Percentiles rank a stretch among this genome's conserved stretches.
phyloP scores from a whole-genome alignment of 2,888 invertebrate genomes.

The Muschampia staudingeri region DNA sequence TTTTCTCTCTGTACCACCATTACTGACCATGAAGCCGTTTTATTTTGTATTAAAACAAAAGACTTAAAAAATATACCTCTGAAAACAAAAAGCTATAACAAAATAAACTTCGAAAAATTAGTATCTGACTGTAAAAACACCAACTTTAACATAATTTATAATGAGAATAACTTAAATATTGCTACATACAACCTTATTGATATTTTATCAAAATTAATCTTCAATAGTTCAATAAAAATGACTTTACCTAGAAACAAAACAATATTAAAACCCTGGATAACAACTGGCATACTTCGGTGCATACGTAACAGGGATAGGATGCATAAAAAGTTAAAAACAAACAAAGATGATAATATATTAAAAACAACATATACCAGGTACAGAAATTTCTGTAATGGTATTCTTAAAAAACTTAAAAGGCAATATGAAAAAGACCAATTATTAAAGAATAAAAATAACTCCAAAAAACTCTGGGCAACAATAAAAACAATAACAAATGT shows the following conservation, averaged over 20 bases:
- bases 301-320: conserved; percentile 20
- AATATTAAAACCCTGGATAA: conserved; percentile 18
- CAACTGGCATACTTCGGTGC: neutral
- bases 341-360: neutral
- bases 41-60: neutral
- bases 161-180: neutral
- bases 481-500: neutral
- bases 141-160: neutral
- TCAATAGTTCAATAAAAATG: neutral
- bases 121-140: neutral
- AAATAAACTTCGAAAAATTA: neutral
- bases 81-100: neutral
- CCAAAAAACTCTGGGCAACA: neutral
- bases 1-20: neutral
- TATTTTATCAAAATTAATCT: neutral
- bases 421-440: neutral
- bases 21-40: neutral
- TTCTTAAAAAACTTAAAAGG: conserved; percentile 5
- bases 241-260: neutral
- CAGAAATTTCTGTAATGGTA: conserved; percentile 18
- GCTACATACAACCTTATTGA: neutral
- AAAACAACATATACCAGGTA: conserved; percentile 7
- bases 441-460: neutral
- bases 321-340: neutral
- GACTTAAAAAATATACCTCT: neutral